Evolutionary conservation across 2,888 invertebrate genomes (phyloP).

Genomic region (Sesia apiformis): DNA sequence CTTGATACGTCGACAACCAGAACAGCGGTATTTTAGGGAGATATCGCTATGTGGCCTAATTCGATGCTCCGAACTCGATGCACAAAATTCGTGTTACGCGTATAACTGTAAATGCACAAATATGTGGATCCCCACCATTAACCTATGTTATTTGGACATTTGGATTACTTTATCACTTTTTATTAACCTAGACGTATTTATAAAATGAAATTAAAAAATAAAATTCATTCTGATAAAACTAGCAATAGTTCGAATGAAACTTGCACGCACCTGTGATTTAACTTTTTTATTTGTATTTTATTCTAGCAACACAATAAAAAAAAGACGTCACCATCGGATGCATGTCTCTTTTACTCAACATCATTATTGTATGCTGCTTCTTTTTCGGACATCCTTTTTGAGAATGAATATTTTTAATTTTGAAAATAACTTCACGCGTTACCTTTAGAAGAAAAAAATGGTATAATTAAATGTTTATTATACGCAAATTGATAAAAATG

Average conservation of each 20-base stretch:
- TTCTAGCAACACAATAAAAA: not conserved
- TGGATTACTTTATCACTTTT: conserved; percentile 18
- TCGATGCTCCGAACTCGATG: conserved; percentile 72
- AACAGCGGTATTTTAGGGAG: conserved; percentile 76
- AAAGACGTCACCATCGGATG: too few species aligned
- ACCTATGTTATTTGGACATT: conserved; percentile 20
- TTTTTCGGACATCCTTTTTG: too few species aligned
- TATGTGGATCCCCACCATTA: conserved; percentile 38
- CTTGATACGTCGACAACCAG: conserved; percentile 75
- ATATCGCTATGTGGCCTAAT: conserved; percentile 77
- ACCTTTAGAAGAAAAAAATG: too few species aligned
- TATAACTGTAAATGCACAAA: conserved; percentile 72
- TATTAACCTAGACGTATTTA: conserved; percentile 6
- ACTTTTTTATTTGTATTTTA: not conserved
- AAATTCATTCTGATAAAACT: conserved; percentile 57
- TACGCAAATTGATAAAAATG: too few species aligned
- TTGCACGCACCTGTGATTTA: conserved; percentile 1
- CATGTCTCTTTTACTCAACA: too few species aligned
- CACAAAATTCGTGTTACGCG: conserved; percentile 75
- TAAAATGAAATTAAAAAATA: conserved; percentile 15
- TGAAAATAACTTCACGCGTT: too few species aligned
- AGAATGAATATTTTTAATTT: too few species aligned
- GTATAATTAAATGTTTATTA: too few species aligned
- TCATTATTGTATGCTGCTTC: too few species aligned
- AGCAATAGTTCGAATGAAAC: conserved; percentile 3